A percentile compares a stretch with the other conserved stretches of the same genome.
phyloP scores from a whole-genome alignment of 2,888 invertebrate genomes.

The Cryptosula pallasiana region DNA sequence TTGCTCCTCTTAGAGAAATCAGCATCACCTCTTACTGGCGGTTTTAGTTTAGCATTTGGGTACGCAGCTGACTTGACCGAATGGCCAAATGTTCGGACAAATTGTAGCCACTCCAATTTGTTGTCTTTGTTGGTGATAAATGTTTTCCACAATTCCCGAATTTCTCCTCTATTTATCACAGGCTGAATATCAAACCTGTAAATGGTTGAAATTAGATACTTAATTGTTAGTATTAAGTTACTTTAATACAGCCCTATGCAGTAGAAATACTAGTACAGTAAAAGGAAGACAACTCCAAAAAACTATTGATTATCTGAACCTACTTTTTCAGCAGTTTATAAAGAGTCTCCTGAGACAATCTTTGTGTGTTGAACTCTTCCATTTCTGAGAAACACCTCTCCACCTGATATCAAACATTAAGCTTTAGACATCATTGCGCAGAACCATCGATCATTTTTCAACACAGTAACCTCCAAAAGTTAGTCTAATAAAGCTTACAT shows the following conservation, averaged over 20 bases:
- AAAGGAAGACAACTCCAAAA: too few relatives aligned
- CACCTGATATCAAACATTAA: constrained; percentile 32
- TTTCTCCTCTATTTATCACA: constrained; percentile 47
- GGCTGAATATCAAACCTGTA: constrained; percentile 41
- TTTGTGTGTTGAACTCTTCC: constrained; percentile 46
- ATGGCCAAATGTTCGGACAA: constrained; percentile 52
- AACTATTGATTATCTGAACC: too few relatives aligned
- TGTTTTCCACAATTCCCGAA: constrained; percentile 49
- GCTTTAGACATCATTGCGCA: not conserved
- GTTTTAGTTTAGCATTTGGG: constrained; percentile 50
- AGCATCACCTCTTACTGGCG: constrained; percentile 48
- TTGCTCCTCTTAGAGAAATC: constrained; percentile 50
- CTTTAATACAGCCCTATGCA: too few relatives aligned
- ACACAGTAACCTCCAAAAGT: not conserved
- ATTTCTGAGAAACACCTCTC: constrained; percentile 44
- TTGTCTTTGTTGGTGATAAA: constrained; percentile 51
- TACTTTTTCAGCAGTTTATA: constrained; percentile 45
- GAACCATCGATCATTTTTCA: not conserved
- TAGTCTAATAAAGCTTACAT: constrained; percentile 1
- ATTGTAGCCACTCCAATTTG: constrained; percentile 48
- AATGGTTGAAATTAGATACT: too few relatives aligned
- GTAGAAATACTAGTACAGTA: too few relatives aligned
- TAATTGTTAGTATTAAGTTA: too few relatives aligned
- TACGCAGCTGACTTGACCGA: constrained; percentile 46
- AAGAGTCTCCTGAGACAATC: constrained; percentile 50